These are phyloP conservation scores for Micrasema longulum DNA, from an alignment of 1,140 invertebrate species.

Conservation along the genomic window DNA sequence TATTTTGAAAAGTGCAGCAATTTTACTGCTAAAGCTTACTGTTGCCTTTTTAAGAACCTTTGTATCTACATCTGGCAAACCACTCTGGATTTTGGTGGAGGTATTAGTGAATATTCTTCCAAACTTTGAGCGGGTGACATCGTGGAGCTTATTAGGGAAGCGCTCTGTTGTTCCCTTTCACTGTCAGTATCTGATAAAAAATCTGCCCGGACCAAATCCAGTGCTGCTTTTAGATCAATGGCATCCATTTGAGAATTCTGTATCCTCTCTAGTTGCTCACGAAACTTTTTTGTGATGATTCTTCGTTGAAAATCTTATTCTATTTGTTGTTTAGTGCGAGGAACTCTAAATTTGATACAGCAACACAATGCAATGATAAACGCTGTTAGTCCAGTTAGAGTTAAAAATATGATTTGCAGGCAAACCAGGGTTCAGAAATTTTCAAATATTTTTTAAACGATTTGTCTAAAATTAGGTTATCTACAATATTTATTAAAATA, in stretches of 20 bases:
- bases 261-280: constrained; percentile 82
- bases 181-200: constrained; percentile 49
- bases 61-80: constrained; percentile 6
- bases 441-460: constrained; percentile 64
- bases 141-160: constrained; percentile 49
- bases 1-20: constrained; percentile 43
- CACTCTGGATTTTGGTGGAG: constrained; percentile 30
- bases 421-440: constrained; percentile 71
- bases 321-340: constrained; percentile 92
- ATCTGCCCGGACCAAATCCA: constrained; percentile 56
- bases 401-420: constrained; percentile 76
- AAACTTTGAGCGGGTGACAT: constrained; percentile 47
- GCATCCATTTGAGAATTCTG: constrained; percentile 88
- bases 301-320: constrained; percentile 89
- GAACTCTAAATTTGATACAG: constrained; percentile 87
- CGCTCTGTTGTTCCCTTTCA: constrained; percentile 47
- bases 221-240: constrained; percentile 78
- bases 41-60: constrained; percentile 16
- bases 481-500: no score
- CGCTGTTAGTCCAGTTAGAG: constrained; percentile 67
- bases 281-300: constrained; percentile 84
- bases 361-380: constrained; percentile 84
- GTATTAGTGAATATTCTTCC: constrained; percentile 43
- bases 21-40: constrained; percentile 37
- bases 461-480: no score